Conservation (phyloP, 2,888 invertebrate genomes). For the Mesochorus sp. region DNA sequence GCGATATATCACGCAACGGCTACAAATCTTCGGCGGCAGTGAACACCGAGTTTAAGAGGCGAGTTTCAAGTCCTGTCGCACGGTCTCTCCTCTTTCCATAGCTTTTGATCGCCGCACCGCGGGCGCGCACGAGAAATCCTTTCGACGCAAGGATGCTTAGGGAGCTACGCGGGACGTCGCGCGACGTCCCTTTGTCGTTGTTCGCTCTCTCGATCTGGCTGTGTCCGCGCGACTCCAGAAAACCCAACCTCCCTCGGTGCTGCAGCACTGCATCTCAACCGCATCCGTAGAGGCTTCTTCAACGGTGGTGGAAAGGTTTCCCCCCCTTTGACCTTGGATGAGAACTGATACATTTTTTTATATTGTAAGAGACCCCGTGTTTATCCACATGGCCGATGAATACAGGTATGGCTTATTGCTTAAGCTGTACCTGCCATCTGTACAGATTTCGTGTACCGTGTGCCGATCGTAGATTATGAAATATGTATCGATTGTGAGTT, state of each 20-base stretch:
- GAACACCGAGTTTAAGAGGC: conserved; percentile 63
- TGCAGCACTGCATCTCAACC: conserved; percentile 52
- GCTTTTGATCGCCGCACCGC: conserved; percentile 47
- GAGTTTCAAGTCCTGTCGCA: conserved; percentile 45
- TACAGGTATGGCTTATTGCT: not conserved
- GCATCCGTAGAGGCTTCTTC: conserved; percentile 3
- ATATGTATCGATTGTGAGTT: conserved; percentile 46
- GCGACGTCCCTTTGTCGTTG: conserved; percentile 57
- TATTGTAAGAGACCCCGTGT: conserved; percentile 3
- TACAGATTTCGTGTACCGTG: conserved; percentile 39
- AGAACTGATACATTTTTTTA: conserved; percentile 32
- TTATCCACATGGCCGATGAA: conserved; percentile 28
- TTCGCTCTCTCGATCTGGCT: conserved; percentile 49
- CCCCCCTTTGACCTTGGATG: conserved; percentile 13
- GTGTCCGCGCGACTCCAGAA: conserved; percentile 34
- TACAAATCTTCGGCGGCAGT: conserved; percentile 73
- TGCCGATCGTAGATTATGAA: conserved; percentile 22
- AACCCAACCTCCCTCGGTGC: conserved; percentile 39
- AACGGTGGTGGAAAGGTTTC: not conserved
- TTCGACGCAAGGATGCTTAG: conserved; percentile 48
- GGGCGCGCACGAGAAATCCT: conserved; percentile 38
- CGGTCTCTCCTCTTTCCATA: conserved; percentile 2
- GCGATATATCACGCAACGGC: conserved; percentile 77
- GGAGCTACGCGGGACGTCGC: conserved; percentile 60
- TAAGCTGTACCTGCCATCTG: conserved; percentile 18